phyloP scores from a whole-genome alignment of 2,797 vertebrate species.

The Protonibea diacanthus region DNA sequence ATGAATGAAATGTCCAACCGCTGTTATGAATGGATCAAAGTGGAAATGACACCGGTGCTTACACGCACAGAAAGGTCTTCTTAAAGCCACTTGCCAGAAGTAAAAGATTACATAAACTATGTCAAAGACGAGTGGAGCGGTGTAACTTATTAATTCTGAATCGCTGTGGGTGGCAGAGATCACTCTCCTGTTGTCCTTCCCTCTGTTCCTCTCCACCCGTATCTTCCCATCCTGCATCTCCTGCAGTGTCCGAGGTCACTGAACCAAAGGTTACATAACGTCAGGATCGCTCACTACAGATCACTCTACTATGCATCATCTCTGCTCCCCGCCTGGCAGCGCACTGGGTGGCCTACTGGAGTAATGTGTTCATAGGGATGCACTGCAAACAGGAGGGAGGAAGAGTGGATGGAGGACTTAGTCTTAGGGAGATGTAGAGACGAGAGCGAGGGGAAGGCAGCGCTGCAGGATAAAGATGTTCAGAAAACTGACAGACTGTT shows the following conservation, averaged over 20 bases:
- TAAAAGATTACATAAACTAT: constrained; percentile 33
- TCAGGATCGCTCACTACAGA: constrained; percentile 61
- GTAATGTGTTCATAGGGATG: constrained; percentile 30
- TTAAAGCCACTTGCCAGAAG: constrained; percentile 14
- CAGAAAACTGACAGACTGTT: constrained; percentile 37
- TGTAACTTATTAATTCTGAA: constrained; percentile 49
- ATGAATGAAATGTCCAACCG: background rate
- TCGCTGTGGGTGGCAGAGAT: constrained; percentile 37
- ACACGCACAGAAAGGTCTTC: background rate
- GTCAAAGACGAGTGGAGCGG: constrained; percentile 16
- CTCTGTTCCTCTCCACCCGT: constrained; percentile 14
- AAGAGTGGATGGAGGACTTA: background rate
- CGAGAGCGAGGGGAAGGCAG: background rate
- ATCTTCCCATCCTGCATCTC: constrained; percentile 38
- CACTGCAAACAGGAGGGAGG: background rate
- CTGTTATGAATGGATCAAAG: constrained; percentile 3
- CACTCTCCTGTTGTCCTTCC: constrained; percentile 8
- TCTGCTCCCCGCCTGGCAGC: constrained; percentile 35
- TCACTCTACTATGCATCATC: constrained; percentile 44
- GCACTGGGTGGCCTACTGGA: constrained; percentile 24
- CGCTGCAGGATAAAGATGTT: constrained; percentile 17
- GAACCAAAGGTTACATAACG: constrained; percentile 68
- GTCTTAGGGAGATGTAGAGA: background rate
- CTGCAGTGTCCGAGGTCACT: constrained; percentile 70
- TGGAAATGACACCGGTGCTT: constrained; percentile 1